Evolutionary conservation across 2,888 invertebrate genomes (phyloP), one percentile per base, ranked within the genome.

Genomic region (Sarcophaga variegata): DNA sequence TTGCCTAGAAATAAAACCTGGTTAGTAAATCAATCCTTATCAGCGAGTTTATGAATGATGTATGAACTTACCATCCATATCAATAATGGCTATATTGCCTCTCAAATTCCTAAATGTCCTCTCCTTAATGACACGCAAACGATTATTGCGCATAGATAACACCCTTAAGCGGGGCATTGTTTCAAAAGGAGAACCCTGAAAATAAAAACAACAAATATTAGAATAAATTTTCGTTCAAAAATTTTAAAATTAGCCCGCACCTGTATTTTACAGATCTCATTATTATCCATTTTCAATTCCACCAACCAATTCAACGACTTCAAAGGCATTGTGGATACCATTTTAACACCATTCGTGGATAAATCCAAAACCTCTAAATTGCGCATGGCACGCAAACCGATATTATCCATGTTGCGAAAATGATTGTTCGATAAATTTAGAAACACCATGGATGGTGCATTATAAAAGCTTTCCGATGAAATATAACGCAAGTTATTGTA

Each of bases 281-380:
- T 98, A 92, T 97, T 96, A 92, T 97, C 97, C 94, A 98, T 95
- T 94, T 96, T 96, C 6, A 98, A 93, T 92, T 98, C 97, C 0
- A 98, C 97, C 78, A 98, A 94, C 96, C 97, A 97, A 91, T 97
- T 97, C 95, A 98, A 96, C 78, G 95, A 95, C 86, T 96, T 95
- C 88, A 95, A 94, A 0, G 95, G 95, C 89, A 97, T 95, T 88
- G 95, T 95, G n/a, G 96, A 95, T 60, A 98, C 95, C 89, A 95
- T 95, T 27, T 95, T 94, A 37, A 98, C 94, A 86, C 95, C 95
- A 92, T 98, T 98, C 89, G 96, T 95, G 91, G 97, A 97, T 83
- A 98, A 92, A 92, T 98, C 98, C 71, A 98, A 92, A 8, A 98
- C 96, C 94, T 98, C 98, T 77, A 98, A 94, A 20, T 97, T 97